These are phyloP conservation scores for Ondatra zibethicus DNA, from an alignment of 2,113 vertebrate genomes.

Conservation along the genomic window DNA sequence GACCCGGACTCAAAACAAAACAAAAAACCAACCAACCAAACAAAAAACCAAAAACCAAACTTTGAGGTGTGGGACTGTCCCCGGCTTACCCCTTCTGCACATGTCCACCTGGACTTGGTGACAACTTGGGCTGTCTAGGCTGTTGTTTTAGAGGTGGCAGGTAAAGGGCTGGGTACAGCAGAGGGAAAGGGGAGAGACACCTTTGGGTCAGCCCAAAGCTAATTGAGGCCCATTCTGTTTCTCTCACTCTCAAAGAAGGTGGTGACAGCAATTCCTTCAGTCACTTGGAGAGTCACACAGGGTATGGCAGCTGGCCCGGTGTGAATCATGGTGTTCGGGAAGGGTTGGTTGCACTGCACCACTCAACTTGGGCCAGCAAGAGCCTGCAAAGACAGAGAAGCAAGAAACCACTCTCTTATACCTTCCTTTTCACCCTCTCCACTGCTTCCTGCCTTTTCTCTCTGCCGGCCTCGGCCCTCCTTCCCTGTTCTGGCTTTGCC, in stretches of 20 bases:
- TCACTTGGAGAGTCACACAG: slow-evolving; percentile 68
- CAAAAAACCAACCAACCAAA: too few relatives aligned
- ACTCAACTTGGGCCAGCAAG: neutral
- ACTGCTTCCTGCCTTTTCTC: neutral
- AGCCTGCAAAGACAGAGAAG: neutral
- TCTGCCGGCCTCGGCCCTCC: neutral
- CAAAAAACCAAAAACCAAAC: too few relatives aligned
- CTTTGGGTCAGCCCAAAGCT: neutral
- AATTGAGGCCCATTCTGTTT: neutral
- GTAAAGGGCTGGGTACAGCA: neutral
- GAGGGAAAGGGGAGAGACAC: neutral
- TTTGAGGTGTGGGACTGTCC: neutral
- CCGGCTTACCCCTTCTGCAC: neutral
- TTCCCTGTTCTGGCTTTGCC: neutral
- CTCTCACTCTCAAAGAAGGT: neutral
- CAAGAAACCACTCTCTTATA: fast-evolving
- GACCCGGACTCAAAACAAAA: too few relatives aligned
- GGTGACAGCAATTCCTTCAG: slow-evolving; percentile 55
- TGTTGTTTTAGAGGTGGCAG: neutral
- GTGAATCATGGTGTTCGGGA: slow-evolving; percentile 47
- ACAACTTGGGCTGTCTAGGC: neutral
- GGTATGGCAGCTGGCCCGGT: slow-evolving; percentile 21
- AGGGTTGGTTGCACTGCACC: neutral
- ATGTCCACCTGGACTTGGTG: neutral
- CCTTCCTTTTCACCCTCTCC: too few relatives aligned